Conservation (phyloP, 2,797 vertebrate species). For the Aythya fuligula region DNA sequence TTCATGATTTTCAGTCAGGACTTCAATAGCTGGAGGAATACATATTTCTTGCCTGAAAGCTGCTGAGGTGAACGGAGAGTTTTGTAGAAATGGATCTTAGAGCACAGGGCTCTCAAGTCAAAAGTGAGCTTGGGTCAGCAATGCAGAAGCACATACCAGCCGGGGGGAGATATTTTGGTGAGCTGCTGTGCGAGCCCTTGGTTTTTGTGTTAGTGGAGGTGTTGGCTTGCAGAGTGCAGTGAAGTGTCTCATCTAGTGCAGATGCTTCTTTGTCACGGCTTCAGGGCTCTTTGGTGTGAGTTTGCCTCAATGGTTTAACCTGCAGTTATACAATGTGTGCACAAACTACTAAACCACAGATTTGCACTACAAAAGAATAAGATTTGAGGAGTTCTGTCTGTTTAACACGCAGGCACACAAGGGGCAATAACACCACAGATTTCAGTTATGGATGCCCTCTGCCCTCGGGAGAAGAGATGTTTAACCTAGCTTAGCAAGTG, state of each 20-base stretch:
- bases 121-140: not conserved
- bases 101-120: accelerated
- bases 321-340: not conserved
- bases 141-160: not conserved
- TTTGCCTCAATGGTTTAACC: not conserved
- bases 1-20: not conserved
- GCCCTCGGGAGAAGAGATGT: not conserved
- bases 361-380: not conserved
- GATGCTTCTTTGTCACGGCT: accelerated
- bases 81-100: not conserved
- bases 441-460: not conserved
- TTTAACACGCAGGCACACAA: not conserved
- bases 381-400: not conserved
- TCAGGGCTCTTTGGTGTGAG: not conserved
- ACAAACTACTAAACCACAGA: not conserved
- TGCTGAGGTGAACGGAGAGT: not conserved
- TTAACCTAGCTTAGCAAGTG: not conserved
- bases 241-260: not conserved
- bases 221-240: not conserved
- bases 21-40: not conserved
- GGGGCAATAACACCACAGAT: not conserved
- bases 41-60: not conserved
- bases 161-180: not conserved
- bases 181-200: not conserved
- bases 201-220: accelerated